Evolutionary conservation across 30 jellyfish, hydroid and myxozoan genomes (phyloP).

Genomic region (Morbakka virulenta): DNA sequence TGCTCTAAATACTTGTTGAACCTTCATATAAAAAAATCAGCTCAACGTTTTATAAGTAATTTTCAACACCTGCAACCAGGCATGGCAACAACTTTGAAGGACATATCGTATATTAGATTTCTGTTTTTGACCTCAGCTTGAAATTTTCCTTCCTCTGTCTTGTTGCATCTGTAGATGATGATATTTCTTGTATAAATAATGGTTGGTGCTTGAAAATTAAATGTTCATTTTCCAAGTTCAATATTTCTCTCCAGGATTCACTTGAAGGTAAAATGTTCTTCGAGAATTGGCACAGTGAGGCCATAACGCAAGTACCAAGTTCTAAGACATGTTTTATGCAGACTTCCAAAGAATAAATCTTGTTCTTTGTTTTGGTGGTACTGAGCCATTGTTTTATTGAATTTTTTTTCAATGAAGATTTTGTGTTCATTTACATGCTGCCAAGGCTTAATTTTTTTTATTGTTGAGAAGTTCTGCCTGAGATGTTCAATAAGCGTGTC

Average conservation of each 20-base stretch:
- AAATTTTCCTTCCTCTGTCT: neutral
- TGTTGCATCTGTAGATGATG: slow-evolving; percentile 18
- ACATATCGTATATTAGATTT: neutral
- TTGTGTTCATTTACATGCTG: neutral
- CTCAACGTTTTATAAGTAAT: neutral
- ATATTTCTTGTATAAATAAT: neutral
- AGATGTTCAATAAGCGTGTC: too few relatives aligned
- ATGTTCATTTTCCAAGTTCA: slow-evolving; percentile 6
- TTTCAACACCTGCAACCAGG: neutral
- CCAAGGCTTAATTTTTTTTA: slow-evolving; percentile 29
- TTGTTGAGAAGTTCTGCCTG: too few relatives aligned
- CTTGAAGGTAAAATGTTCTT: neutral
- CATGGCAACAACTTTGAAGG: slow-evolving; percentile 9
- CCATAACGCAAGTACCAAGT: too few relatives aligned
- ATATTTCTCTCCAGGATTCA: neutral
- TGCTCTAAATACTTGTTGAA: slow-evolving; percentile 12
- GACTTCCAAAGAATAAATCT: slow-evolving; percentile 4
- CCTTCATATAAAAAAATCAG: slow-evolving; percentile 14
- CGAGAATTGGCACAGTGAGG: neutral
- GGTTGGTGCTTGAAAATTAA: slow-evolving; percentile 10
- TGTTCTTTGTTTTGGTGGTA: slow-evolving; percentile 52
- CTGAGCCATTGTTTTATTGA: slow-evolving; percentile 21
- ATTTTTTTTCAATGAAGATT: slow-evolving; percentile 2
- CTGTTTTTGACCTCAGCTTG: neutral
- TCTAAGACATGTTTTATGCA: slow-evolving; percentile 32